A percentile compares a stretch with the other conserved stretches of the same genome.
Conservation (phyloP, 2,113 vertebrate genomes). For the Cephalopholis sonnerati region DNA sequence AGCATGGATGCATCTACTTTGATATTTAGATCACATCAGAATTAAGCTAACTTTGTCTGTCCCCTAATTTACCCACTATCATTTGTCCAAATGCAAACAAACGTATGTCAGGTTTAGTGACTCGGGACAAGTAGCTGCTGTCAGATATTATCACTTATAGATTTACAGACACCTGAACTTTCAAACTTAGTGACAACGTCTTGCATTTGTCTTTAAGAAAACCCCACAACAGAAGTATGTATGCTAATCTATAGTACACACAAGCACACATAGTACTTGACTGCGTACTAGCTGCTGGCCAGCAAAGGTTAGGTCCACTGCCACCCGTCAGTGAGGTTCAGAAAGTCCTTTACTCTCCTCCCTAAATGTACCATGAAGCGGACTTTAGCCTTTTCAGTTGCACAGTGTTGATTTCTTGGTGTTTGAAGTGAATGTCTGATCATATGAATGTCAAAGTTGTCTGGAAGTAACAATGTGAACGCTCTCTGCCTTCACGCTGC, state of each 20-base stretch:
- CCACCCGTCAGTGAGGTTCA: background rate
- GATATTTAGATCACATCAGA: background rate
- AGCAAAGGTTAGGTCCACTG: background rate
- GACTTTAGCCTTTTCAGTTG: conserved; percentile 1
- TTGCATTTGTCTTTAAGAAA: background rate
- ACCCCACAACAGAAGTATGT: background rate
- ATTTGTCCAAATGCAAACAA: background rate
- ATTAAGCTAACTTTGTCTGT: background rate
- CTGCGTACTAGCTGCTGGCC: background rate
- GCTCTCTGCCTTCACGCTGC: conserved; percentile 12
- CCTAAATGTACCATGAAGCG: conserved; percentile 6
- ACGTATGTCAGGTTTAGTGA: background rate
- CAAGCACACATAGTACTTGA: background rate
- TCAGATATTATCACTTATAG: background rate
- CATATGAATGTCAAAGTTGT: conserved; percentile 39
- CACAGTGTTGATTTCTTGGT: conserved; percentile 13
- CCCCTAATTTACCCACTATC: background rate
- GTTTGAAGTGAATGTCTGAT: conserved; percentile 46
- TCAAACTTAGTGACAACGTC: background rate
- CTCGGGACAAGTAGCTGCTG: background rate
- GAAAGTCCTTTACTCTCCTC: background rate
- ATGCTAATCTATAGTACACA: background rate
- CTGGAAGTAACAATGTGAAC: conserved; percentile 28
- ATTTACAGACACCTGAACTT: background rate
- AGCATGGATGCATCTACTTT: background rate